Evolutionary conservation across 2,797 vertebrate species (phyloP).

Genomic region (Peromyscus eremicus): DNA sequence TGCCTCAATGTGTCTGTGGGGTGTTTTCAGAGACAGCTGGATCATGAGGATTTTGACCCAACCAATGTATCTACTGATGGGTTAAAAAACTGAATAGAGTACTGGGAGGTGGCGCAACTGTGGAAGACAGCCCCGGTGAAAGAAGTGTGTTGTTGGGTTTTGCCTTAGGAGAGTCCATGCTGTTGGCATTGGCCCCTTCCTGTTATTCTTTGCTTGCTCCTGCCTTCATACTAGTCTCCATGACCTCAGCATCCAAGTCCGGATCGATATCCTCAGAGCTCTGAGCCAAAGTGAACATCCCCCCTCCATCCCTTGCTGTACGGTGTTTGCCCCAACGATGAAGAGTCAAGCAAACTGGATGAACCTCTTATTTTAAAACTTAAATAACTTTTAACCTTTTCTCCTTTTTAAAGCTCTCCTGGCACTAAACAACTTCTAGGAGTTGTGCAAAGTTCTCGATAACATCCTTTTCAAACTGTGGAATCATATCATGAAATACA

Average conservation of each 20-base stretch:
- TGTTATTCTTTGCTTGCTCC: not conserved
- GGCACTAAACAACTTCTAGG: not conserved
- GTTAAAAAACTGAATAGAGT: not conserved
- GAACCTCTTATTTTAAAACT: not conserved
- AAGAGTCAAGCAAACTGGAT: not conserved
- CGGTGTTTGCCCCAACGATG: not conserved
- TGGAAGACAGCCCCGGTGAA: not conserved
- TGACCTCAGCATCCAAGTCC: not conserved
- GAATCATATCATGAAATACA: not conserved
- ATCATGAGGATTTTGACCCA: not conserved
- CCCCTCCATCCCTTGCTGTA: too few species aligned
- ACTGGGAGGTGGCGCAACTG: not conserved
- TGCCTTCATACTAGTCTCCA: too few species aligned
- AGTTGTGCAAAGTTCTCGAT: not conserved
- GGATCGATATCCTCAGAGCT: too few species aligned
- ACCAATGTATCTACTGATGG: not conserved
- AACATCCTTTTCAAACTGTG: slow-evolving; percentile 21
- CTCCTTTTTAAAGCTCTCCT: slow-evolving; percentile 14
- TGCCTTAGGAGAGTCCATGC: not conserved
- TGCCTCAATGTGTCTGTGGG: not conserved
- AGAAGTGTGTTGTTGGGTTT: not conserved
- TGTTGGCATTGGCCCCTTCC: not conserved
- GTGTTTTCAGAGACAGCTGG: not conserved
- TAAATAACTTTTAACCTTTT: slow-evolving; percentile 10
- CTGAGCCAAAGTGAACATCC: not conserved